These are phyloP conservation scores for Tachystola acroxantha DNA, from an alignment of 2,888 invertebrate genomes.

Conservation along the genomic window DNA sequence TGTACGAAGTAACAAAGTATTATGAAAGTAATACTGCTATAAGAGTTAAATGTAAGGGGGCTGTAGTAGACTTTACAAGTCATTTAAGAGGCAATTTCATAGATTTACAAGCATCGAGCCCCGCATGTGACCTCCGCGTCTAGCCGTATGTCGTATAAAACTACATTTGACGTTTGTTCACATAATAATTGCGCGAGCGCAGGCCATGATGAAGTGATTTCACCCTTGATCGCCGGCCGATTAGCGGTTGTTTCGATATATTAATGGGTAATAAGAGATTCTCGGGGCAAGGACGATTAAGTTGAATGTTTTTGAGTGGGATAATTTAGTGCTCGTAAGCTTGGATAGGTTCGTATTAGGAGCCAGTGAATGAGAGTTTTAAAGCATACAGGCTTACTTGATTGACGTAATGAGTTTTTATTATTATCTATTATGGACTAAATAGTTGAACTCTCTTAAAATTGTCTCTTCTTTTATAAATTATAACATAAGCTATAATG, in stretches of 20 bases:
- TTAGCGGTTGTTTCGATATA: constrained; percentile 37
- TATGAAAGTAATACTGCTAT: no score
- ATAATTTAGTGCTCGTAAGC: constrained; percentile 29
- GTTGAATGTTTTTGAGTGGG: constrained; percentile 31
- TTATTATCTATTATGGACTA: no score
- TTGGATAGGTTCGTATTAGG: constrained; percentile 21
- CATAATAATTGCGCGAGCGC: constrained; percentile 35
- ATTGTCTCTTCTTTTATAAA: no score
- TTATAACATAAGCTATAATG: no score
- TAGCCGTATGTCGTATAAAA: constrained; percentile 23
- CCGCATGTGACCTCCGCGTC: constrained; percentile 17
- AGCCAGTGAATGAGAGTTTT: constrained; percentile 10
- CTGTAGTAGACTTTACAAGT: constrained; percentile 13
- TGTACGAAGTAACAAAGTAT: no score
- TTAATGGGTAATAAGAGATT: constrained; percentile 39
- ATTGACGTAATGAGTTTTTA: no score
- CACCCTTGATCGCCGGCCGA: constrained; percentile 34
- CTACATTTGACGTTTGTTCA: constrained; percentile 25
- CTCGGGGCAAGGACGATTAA: constrained; percentile 34
- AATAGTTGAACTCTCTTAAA: no score
- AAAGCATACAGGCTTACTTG: no score
- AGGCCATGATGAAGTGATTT: constrained; percentile 48
- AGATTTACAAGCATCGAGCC: constrained; percentile 14
- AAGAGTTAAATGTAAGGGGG: constrained; percentile 1
- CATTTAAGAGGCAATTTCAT: constrained; percentile 15